Evolutionary conservation across 2,797 vertebrate genomes (phyloP), one percentile per base, ranked within the genome.

Genomic region (Brotogeris chrysoptera): DNA sequence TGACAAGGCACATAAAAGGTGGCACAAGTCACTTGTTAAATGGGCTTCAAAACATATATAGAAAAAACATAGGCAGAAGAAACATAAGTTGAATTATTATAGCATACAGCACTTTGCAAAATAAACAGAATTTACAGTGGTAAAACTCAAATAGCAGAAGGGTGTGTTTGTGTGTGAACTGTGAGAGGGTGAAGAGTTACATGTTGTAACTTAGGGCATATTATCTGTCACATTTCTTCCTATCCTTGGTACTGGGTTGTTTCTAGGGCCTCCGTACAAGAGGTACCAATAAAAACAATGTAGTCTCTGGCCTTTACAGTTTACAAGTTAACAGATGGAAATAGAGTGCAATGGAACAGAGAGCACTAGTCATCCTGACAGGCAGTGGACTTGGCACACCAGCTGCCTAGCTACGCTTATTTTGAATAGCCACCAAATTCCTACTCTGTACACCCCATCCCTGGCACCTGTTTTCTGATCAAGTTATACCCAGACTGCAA

Each of bases 401-500:
- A 94, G 90, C 95, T 85, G 74, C 24, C 79, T 28, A 16, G 43
- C 47, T 39, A 3, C 3, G 2, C 80, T 69, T 13, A 18, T 16
- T n/a, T n/a, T 49, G 91, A 92, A 83, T 2, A 65, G 85, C 73
- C 72, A 88, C 65, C 47, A 23, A 43, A 83, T 80, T 74, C 93
- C 91, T 68, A 5, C 41, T 60, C 47, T 23, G 4, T 41, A 53
- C 61, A 43, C 30, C 43, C 71, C 39, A 68, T 23, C 83, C 91
- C 13, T 20, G 11, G 64, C 95, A 94, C 86, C 95, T 88, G 73
- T 49, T 76, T 72, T 69, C 73, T 49, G 53, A 70, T 28, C 88
- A 55, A 30, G 80, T 88, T 88, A 90, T 55, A 93, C 63, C 59
- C 80, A 80, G 78, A 32, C 63, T 88, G 92, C 59, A 90, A 90